These are phyloP conservation scores for Malacosoma neustria DNA, from an alignment of 2,888 invertebrate genomes.

Conservation along the genomic window DNA sequence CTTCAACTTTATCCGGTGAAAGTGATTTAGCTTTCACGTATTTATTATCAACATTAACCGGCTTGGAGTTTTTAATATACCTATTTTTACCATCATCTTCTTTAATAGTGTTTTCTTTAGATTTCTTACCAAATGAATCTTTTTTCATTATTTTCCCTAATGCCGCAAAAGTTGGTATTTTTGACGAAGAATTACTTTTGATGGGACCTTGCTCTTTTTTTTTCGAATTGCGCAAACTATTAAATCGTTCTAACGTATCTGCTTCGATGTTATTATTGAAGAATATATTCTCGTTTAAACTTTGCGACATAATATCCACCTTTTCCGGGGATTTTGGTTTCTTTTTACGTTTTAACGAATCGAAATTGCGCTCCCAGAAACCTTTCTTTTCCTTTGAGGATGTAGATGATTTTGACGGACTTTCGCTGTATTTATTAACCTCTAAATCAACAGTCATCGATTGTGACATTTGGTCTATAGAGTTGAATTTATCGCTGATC, in stretches of 20 bases:
- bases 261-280: conserved; percentile 62
- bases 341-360: conserved; percentile 62
- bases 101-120: conserved; percentile 36
- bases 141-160: conserved; percentile 67
- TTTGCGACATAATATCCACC: conserved; percentile 68
- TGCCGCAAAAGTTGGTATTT: conserved; percentile 66
- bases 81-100: conserved; percentile 44
- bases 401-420: conserved; percentile 56
- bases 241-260: conserved; percentile 58
- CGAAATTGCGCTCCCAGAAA: conserved; percentile 71
- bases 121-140: conserved; percentile 54
- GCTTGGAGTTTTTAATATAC: conserved; percentile 57
- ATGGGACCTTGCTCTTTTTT: conserved; percentile 53
- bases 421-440: conserved; percentile 39
- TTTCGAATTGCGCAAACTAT: conserved; percentile 58
- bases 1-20: conserved; percentile 50
- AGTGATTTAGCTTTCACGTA: conserved; percentile 58
- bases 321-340: conserved; percentile 59
- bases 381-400: conserved; percentile 67
- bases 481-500: conserved; percentile 62
- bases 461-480: conserved; percentile 70
- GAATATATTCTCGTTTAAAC: conserved; percentile 69
- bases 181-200: conserved; percentile 61
- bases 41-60: conserved; percentile 47
- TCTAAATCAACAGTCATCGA: conserved; percentile 70